A percentile compares a stretch with the other conserved stretches of the same genome.
Evolutionary conservation across 2,113 vertebrate genomes (phyloP).

Genomic region (Caranx ignobilis): DNA sequence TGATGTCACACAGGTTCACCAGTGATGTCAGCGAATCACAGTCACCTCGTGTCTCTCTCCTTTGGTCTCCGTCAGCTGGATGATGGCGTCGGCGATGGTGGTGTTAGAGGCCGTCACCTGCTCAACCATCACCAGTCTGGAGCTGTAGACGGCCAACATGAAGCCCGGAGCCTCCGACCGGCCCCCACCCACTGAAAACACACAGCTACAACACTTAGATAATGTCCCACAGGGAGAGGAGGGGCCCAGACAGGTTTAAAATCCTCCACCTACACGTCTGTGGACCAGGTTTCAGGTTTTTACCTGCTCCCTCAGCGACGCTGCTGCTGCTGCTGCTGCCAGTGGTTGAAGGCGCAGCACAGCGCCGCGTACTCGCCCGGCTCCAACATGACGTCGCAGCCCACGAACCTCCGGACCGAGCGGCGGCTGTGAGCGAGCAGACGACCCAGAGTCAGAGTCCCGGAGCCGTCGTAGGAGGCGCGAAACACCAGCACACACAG

Average conservation of each 20-base stretch:
- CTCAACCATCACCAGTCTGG: conserved; percentile 94
- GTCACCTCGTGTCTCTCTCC: conserved; percentile 93
- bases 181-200: conserved; percentile 25
- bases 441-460: conserved; percentile 88
- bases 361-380: conserved; percentile 93
- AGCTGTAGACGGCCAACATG: conserved; percentile 94
- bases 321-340: conserved; percentile 70
- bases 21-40: too few species aligned
- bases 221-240: too few species aligned
- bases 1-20: too few species aligned
- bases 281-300: too few species aligned
- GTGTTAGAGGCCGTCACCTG: conserved; percentile 90
- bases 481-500: conserved; percentile 95
- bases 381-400: conserved; percentile 95
- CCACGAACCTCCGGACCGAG: conserved; percentile 94
- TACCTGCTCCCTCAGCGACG: conserved; percentile 55
- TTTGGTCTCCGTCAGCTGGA: conserved; percentile 92
- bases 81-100: conserved; percentile 92
- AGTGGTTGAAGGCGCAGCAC: conserved; percentile 97
- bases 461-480: conserved; percentile 86
- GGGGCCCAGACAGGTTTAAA: too few species aligned
- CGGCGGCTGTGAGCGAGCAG: conserved; percentile 94
- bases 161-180: conserved; percentile 83
- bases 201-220: neutral
- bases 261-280: too few species aligned